Conservation (phyloP, 2,797 vertebrate genomes). For the Tragelaphus eurycerus region DNA sequence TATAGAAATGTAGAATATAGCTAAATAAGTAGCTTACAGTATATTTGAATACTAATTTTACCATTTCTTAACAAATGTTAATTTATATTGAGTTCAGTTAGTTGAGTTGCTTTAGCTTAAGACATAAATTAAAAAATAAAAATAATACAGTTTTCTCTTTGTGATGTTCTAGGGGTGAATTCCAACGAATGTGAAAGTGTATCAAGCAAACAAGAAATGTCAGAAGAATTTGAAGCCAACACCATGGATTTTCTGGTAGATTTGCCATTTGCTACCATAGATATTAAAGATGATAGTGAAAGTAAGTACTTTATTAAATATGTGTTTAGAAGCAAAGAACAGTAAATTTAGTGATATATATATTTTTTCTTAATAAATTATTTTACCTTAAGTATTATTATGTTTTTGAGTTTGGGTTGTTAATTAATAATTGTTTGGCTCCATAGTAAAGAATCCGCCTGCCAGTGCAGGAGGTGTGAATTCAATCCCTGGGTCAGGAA, state of each 20-base stretch:
- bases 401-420: conserved; percentile 12
- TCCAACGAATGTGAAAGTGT: conserved; percentile 73
- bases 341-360: neutral
- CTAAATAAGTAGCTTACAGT: neutral
- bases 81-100: conserved; percentile 4
- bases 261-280: conserved; percentile 87
- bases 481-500: neutral
- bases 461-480: neutral
- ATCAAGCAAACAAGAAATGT: conserved; percentile 64
- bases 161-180: conserved; percentile 58
- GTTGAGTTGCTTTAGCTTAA: conserved; percentile 16
- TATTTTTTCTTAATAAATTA: neutral
- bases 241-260: conserved; percentile 82
- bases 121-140: neutral
- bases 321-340: neutral
- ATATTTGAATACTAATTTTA: neutral
- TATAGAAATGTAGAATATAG: neutral
- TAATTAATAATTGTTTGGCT: neutral
- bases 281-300: conserved; percentile 86
- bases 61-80: neutral
- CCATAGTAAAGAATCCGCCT: neutral
- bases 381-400: neutral
- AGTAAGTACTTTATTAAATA: conserved; percentile 84
- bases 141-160: conserved; percentile 46
- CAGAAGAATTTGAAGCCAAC: conserved; percentile 16